Conservation (phyloP, 2,888 invertebrate species). For the Bhutanitis thaidina region DNA sequence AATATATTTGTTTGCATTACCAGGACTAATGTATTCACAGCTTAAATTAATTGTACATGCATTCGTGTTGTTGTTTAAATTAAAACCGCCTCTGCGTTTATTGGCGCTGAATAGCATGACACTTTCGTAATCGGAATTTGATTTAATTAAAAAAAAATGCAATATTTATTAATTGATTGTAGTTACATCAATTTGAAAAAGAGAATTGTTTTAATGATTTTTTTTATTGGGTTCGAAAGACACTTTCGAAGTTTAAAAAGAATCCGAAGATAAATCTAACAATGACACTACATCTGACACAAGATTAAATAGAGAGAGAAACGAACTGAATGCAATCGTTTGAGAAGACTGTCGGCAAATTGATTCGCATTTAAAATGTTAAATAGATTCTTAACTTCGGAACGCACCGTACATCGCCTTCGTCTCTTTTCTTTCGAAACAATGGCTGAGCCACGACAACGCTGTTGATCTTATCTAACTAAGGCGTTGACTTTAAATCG, state of each 20-base stretch:
- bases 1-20: no score
- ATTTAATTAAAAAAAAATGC: no score
- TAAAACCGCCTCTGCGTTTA: neutral
- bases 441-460: constrained; percentile 27
- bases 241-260: no score
- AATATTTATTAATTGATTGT: no score
- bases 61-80: neutral
- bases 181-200: no score
- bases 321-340: constrained; percentile 13
- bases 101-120: neutral
- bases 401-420: constrained; percentile 26
- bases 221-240: no score
- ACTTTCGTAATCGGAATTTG: no score
- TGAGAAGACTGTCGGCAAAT: constrained; percentile 39
- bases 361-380: constrained; percentile 61
- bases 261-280: no score
- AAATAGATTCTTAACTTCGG: constrained; percentile 46
- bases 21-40: neutral
- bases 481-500: constrained; percentile 24
- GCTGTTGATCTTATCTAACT: constrained; percentile 33
- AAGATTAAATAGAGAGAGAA: neutral
- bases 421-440: constrained; percentile 29
- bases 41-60: neutral
- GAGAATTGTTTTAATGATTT: no score
- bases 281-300: neutral